Evolutionary conservation across 2,888 invertebrate genomes (phyloP).

Genomic region (Hypselothyrea guttata): DNA sequence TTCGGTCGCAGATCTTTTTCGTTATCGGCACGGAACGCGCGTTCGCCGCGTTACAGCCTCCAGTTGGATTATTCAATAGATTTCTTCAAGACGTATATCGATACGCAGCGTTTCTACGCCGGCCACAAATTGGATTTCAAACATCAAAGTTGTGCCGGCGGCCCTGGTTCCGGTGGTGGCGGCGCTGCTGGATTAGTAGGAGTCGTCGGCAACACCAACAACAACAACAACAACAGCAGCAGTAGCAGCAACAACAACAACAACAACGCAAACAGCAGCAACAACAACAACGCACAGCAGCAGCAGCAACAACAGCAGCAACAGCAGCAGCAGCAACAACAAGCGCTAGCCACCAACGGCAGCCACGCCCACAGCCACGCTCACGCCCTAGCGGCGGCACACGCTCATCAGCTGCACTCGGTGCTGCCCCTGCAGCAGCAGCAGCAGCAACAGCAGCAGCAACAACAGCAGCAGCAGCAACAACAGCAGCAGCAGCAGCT

Average conservation of each 20-base stretch:
- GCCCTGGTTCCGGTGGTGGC: conserved; percentile 84
- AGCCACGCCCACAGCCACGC: conserved; percentile 58
- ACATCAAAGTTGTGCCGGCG: conserved; percentile 89
- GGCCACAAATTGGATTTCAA: conserved; percentile 93
- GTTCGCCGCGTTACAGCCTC: conserved; percentile 65
- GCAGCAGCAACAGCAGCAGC: conserved; percentile 53
- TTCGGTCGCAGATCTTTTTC: no score
- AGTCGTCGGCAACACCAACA: conserved; percentile 67
- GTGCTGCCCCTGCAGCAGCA: conserved; percentile 42
- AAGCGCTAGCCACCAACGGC: conserved; percentile 70
- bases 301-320: conserved; percentile 71
- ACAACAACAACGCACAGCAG: conserved; percentile 82
- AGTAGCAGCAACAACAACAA: conserved; percentile 79
- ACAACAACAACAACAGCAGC: conserved; percentile 84
- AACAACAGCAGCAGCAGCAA: conserved; percentile 36
- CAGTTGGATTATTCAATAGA: conserved; percentile 80
- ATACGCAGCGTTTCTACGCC: conserved; percentile 83
- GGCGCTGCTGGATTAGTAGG: conserved; percentile 75
- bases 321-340: conserved; percentile 81
- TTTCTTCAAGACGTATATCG: conserved; percentile 82
- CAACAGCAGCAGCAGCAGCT: conserved; percentile 48
- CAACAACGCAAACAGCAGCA: conserved; percentile 81
- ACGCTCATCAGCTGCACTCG: conserved; percentile 59
- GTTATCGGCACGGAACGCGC: conserved; percentile 37
- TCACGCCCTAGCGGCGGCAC: conserved; percentile 55